Percentiles rank a stretch among this genome's conserved stretches.
Evolutionary conservation across 2,113 vertebrate genomes (phyloP).

Genomic region (Epinephelus lanceolatus): DNA sequence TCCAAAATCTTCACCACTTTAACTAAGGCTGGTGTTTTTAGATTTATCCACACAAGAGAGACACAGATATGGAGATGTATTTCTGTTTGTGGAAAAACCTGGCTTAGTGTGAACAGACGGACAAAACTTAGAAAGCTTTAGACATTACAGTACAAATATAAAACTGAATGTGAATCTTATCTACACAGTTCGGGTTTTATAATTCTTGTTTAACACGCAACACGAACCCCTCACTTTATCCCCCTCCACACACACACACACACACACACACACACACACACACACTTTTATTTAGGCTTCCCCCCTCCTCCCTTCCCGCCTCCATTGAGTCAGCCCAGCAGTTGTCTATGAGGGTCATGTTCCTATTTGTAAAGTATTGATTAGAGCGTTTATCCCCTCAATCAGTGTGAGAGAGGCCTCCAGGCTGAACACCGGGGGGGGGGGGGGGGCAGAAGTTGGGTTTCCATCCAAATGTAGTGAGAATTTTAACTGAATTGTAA

Average conservation of each 20-base stretch:
- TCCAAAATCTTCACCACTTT: background rate
- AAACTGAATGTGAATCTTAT: background rate
- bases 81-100: no score
- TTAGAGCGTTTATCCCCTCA: conserved; percentile 87
- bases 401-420: conserved; percentile 81
- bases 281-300: conserved; percentile 70
- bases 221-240: conserved; percentile 4
- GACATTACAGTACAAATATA: background rate
- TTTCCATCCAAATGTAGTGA: no score
- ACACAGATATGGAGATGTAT: background rate
- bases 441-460: background rate
- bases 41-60: background rate
- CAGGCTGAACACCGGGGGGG: conserved; percentile 52
- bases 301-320: conserved; percentile 62
- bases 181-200: background rate
- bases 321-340: conserved; percentile 85
- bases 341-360: conserved; percentile 88
- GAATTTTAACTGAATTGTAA: no score
- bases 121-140: background rate
- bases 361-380: conserved; percentile 92
- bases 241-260: background rate
- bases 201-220: conserved; percentile 23
- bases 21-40: background rate
- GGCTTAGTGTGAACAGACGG: background rate
- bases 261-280: background rate